Conservation (phyloP, 2,797 vertebrate species). For the Esox lucius region DNA sequence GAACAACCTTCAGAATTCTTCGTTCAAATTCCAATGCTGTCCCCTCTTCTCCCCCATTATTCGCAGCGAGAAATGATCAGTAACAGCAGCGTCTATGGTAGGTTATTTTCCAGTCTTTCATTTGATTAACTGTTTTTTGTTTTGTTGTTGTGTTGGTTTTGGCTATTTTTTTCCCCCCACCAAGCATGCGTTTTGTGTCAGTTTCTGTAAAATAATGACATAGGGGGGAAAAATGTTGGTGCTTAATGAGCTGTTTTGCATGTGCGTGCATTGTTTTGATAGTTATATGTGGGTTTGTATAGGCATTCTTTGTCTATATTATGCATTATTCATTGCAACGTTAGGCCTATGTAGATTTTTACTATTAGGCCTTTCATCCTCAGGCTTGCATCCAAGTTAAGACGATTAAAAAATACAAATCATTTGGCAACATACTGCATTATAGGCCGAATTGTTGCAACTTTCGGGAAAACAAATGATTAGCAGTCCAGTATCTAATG, state of each 20-base stretch:
- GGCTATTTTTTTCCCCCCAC: neutral
- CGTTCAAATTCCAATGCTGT: slow-evolving; percentile 81
- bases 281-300: neutral
- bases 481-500: slow-evolving; percentile 20
- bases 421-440: slow-evolving; percentile 9
- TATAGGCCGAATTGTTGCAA: slow-evolving; percentile 12
- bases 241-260: neutral
- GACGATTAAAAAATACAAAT: slow-evolving; percentile 4
- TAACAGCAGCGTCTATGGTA: slow-evolving; percentile 99
- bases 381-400: neutral
- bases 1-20: slow-evolving; percentile 82
- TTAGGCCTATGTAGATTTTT: neutral
- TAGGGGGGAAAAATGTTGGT: neutral
- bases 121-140: neutral
- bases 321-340: neutral
- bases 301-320: no score
- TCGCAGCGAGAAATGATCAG: slow-evolving; percentile 96
- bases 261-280: neutral
- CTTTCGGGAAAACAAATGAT: slow-evolving; percentile 19
- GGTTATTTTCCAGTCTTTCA: slow-evolving; percentile 66
- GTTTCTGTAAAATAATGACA: neutral
- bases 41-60: slow-evolving; percentile 74
- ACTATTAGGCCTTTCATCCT: neutral
- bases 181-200: slow-evolving; percentile 8
- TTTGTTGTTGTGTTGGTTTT: slow-evolving; percentile 6